A percentile compares a stretch with the other conserved stretches of the same genome.
Evolutionary conservation across 2,797 vertebrate genomes (phyloP).

Genomic region (Champsocephalus gunnari): DNA sequence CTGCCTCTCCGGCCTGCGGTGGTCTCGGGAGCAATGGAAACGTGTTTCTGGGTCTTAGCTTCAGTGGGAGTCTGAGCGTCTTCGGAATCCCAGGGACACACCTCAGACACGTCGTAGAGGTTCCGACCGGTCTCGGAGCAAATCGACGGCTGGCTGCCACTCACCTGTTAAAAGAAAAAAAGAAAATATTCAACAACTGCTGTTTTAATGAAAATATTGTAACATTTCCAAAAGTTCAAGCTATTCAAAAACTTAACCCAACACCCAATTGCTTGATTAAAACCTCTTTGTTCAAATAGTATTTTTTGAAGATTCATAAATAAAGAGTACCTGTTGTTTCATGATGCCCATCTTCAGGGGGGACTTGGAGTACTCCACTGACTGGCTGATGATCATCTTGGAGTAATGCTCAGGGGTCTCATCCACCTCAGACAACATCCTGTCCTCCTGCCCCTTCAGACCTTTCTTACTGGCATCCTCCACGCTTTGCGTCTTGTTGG

Average conservation of each 20-base stretch:
- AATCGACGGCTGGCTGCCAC: slow-evolving; percentile 87
- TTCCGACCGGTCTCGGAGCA: slow-evolving; percentile 88
- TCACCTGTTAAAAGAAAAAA: slow-evolving; percentile 73
- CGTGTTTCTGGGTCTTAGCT: slow-evolving; percentile 93
- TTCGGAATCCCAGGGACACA: slow-evolving; percentile 96
- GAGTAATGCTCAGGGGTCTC: slow-evolving; percentile 88
- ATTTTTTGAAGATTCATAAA: background rate
- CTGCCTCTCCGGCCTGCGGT: slow-evolving; percentile 83
- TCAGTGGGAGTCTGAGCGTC: slow-evolving; percentile 90
- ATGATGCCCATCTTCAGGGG: slow-evolving; percentile 96
- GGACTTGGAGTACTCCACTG: slow-evolving; percentile 91
- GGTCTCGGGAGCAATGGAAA: slow-evolving; percentile 94
- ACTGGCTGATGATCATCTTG: slow-evolving; percentile 89
- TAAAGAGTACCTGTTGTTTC: slow-evolving; percentile 88
- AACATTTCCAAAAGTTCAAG: background rate
- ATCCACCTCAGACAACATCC: slow-evolving; percentile 86
- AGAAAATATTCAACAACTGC: background rate
- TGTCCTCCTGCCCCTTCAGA: slow-evolving; percentile 86
- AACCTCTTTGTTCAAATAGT: background rate
- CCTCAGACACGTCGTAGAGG: slow-evolving; percentile 92
- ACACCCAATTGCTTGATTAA: background rate
- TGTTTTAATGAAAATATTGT: background rate
- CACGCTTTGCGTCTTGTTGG: slow-evolving; percentile 88
- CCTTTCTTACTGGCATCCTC: slow-evolving; percentile 91
- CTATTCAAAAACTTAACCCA: background rate